Conservation (phyloP, 2,888 invertebrate genomes). For the Drosophila pseudotakahashii region DNA sequence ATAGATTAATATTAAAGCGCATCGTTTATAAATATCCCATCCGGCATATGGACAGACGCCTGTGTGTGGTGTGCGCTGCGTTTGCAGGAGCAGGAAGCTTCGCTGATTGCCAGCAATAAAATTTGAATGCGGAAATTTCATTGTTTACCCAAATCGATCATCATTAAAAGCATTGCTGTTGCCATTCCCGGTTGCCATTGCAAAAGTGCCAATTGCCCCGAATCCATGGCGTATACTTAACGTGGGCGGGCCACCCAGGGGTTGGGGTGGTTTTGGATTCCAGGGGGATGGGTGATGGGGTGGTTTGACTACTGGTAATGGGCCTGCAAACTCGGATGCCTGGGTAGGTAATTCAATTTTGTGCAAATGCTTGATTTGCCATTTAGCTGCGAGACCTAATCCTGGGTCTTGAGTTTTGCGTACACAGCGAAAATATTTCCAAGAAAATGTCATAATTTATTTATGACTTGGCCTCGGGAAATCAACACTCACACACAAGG, state of each 20-base stretch:
- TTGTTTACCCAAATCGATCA: slow-evolving; percentile 78
- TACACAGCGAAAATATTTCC: slow-evolving; percentile 8
- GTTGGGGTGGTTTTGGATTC: background rate
- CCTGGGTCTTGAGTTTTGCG: slow-evolving; percentile 30
- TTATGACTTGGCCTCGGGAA: too few relatives aligned
- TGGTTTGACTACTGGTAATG: slow-evolving; percentile 25
- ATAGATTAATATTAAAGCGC: slow-evolving; percentile 68
- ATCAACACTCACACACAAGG: background rate
- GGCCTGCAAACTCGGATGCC: slow-evolving; percentile 40
- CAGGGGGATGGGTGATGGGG: background rate
- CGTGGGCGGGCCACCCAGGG: slow-evolving; percentile 23
- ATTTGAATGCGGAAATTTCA: slow-evolving; percentile 77
- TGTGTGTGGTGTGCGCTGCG: slow-evolving; percentile 1
- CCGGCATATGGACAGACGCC: slow-evolving; percentile 21
- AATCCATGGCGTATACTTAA: slow-evolving; percentile 75
- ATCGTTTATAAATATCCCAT: slow-evolving; percentile 19
- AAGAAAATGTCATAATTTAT: background rate
- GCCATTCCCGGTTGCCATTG: slow-evolving; percentile 46
- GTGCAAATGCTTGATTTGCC: slow-evolving; percentile 58
- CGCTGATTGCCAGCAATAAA: slow-evolving; percentile 75
- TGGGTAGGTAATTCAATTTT: slow-evolving; percentile 61
- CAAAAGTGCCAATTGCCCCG: slow-evolving; percentile 70
- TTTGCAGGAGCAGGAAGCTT: slow-evolving; percentile 47
- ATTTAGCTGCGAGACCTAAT: slow-evolving; percentile 43
- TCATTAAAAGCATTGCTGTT: slow-evolving; percentile 72